phyloP scores from a whole-genome alignment of 1,140 invertebrate species.

The Acromyrmex charruanus region DNA sequence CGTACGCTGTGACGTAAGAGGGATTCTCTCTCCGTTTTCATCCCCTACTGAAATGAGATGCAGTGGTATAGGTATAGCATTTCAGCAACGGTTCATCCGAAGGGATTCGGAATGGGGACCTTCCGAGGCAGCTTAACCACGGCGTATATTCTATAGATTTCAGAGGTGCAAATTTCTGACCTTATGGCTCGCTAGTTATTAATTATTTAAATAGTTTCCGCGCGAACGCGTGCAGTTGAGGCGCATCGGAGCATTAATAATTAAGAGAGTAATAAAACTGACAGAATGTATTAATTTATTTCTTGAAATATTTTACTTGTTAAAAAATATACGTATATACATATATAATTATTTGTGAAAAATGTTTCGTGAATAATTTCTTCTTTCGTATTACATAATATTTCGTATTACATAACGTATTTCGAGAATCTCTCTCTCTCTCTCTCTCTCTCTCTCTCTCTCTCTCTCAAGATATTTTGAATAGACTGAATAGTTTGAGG shows the following conservation, averaged over 20 bases:
- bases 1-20: constrained; percentile 69
- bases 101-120: constrained; percentile 32
- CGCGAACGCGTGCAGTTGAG: not conserved
- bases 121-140: constrained; percentile 21
- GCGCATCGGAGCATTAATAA: constrained; percentile 1
- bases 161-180: constrained; percentile 48
- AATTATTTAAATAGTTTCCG: constrained; percentile 32
- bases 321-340: no score
- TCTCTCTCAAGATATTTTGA: not conserved
- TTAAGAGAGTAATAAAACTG: constrained; percentile 1
- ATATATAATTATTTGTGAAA: no score
- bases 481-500: not conserved
- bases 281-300: constrained; percentile 9
- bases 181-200: constrained; percentile 31
- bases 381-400: not conserved
- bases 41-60: constrained; percentile 58
- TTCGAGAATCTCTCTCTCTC: not conserved
- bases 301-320: not conserved
- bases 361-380: not conserved
- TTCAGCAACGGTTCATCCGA: constrained; percentile 41
- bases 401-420: not conserved
- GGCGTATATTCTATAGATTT: constrained; percentile 33
- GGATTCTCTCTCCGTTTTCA: constrained; percentile 23
- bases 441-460: not conserved
- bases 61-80: constrained; percentile 20